A percentile compares a stretch with the other conserved stretches of the same genome.
phyloP scores from a whole-genome alignment of 1,140 invertebrate genomes.

The Zophobas atratus region DNA sequence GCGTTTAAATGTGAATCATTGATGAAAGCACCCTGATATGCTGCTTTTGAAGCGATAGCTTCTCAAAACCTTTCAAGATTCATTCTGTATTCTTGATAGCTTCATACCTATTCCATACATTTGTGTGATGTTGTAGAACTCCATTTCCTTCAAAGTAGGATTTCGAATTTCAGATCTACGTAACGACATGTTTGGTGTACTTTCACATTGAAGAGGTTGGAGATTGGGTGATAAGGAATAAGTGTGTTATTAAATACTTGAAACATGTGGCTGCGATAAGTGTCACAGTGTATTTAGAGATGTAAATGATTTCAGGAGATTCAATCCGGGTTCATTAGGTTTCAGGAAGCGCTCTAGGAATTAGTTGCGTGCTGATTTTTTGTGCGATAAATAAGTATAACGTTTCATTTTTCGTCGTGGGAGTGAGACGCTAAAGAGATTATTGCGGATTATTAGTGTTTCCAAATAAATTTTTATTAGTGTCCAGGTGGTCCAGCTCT shows the following conservation, averaged over 20 bases:
- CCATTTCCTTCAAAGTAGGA: constrained; percentile 1
- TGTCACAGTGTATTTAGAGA: not conserved
- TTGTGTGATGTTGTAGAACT: constrained; percentile 2
- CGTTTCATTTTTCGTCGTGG: no score
- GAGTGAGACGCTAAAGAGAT: no score
- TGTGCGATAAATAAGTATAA: no score
- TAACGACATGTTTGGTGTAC: constrained; percentile 17
- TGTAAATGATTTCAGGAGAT: not conserved
- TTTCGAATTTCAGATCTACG: constrained; percentile 14
- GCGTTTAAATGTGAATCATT: no score
- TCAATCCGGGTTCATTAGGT: not conserved
- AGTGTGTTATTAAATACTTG: not conserved
- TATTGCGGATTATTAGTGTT: not conserved
- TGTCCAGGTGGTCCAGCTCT: not conserved
- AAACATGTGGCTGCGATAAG: not conserved
- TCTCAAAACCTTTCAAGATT: constrained; percentile 18
- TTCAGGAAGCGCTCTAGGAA: not conserved
- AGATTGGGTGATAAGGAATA: constrained; percentile 7
- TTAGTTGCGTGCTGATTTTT: not conserved
- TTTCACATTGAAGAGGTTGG: not conserved
- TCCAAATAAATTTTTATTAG: not conserved
- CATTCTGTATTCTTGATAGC: not conserved
- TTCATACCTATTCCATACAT: not conserved
- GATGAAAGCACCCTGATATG: not conserved
- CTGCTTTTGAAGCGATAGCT: not conserved